Evolutionary conservation across 2,888 invertebrate genomes (phyloP).

Genomic region (Limenitis camilla): DNA sequence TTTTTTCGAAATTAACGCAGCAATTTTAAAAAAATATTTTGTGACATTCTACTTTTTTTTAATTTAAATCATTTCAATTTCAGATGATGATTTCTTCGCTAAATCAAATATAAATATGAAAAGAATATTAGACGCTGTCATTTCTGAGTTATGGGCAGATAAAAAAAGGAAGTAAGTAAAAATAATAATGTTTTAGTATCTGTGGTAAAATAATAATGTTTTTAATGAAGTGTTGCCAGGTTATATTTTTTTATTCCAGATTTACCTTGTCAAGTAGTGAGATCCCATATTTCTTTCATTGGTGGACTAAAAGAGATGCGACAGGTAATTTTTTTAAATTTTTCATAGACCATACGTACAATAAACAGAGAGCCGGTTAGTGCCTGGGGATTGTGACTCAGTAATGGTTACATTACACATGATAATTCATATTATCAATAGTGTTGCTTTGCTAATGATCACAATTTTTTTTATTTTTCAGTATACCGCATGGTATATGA

Average conservation of each 20-base stretch:
- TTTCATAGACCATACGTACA: not conserved
- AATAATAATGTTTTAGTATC: not conserved
- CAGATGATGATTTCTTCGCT: conserved; percentile 28
- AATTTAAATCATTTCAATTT: conserved; percentile 8
- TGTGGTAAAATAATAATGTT: not conserved
- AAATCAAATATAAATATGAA: conserved; percentile 69
- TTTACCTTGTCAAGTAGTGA: conserved; percentile 43
- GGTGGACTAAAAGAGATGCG: conserved; percentile 50
- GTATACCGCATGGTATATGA: conserved; percentile 73
- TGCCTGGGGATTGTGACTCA: not conserved
- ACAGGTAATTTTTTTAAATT: conserved; percentile 34
- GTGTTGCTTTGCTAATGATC: not conserved
- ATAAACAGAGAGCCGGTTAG: too few relatives aligned
- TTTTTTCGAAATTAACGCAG: too few relatives aligned
- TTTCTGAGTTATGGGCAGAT: conserved; percentile 79
- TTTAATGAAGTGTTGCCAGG: too few relatives aligned
- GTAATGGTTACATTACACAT: too few relatives aligned
- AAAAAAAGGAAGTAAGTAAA: conserved; percentile 70
- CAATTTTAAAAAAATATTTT: not conserved
- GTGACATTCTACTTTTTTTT: not conserved
- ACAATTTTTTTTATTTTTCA: conserved; percentile 26
- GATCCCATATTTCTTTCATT: conserved; percentile 49
- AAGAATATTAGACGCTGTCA: conserved; percentile 87
- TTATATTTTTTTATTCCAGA: conserved; percentile 32
- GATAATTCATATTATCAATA: not conserved